A percentile compares a stretch with the other conserved stretches of the same genome.
These are phyloP conservation scores for Epiblema foenella DNA, from an alignment of 2,888 invertebrate genomes.

Conservation along the genomic window DNA sequence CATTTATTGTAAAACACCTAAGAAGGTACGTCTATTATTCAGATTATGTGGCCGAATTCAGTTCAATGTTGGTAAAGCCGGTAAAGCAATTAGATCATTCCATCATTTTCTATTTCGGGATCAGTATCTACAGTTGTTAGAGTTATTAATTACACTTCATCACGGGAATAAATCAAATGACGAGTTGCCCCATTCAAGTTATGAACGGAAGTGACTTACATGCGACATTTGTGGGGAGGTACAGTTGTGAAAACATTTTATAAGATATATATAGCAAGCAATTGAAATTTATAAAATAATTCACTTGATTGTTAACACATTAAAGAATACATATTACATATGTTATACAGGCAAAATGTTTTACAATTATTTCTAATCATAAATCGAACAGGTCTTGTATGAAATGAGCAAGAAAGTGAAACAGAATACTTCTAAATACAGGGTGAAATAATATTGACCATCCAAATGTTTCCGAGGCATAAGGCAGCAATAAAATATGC, in stretches of 20 bases:
- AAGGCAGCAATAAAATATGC: neutral
- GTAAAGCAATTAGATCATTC: conserved; percentile 4
- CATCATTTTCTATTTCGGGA: conserved; percentile 17
- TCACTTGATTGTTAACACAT: too few species aligned
- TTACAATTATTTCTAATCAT: too few species aligned
- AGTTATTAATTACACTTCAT: conserved; percentile 23
- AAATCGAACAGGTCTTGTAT: too few species aligned
- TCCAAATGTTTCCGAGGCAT: too few species aligned
- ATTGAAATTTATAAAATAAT: neutral
- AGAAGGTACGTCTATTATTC: too few species aligned
- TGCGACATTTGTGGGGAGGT: neutral
- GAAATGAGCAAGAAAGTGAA: too few species aligned
- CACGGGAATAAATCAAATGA: conserved; percentile 4
- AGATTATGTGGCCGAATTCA: neutral
- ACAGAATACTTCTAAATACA: too few species aligned
- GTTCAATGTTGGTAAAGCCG: neutral
- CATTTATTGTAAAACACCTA: neutral
- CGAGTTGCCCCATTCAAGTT: neutral
- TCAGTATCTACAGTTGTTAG: conserved; percentile 4
- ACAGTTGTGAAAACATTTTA: neutral
- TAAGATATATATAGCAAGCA: too few species aligned
- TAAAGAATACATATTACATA: too few species aligned
- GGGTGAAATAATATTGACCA: too few species aligned
- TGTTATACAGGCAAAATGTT: too few species aligned
- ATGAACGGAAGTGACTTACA: neutral